A percentile compares a stretch with the other conserved stretches of the same genome.
These are phyloP conservation scores for Digitonthophagus gazella DNA, from an alignment of 2,888 invertebrate species.

Conservation along the genomic window DNA sequence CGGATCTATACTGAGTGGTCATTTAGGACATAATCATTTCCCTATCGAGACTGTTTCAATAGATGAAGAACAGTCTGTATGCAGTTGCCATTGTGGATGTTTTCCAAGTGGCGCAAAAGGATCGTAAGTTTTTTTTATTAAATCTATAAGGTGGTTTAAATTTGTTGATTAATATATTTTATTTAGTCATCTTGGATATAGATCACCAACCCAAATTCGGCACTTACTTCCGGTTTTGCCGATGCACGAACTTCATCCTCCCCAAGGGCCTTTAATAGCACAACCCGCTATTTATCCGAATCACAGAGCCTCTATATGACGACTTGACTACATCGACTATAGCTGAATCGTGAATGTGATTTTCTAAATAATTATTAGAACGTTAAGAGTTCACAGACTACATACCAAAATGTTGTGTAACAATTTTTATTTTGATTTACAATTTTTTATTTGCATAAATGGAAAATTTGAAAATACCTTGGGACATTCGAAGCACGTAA, in stretches of 20 bases:
- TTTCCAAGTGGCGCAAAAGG: constrained; percentile 46
- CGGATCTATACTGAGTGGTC: constrained; percentile 81
- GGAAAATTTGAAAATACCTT: background rate
- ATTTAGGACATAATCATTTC: constrained; percentile 49
- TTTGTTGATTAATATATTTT: constrained; percentile 8
- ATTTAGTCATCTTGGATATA: constrained; percentile 46
- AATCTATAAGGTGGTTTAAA: background rate
- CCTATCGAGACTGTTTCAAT: constrained; percentile 50
- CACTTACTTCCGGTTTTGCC: constrained; percentile 50
- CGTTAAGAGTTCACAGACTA: constrained; percentile 5
- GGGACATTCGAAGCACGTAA: background rate
- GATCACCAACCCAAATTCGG: constrained; percentile 49
- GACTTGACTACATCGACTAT: constrained; percentile 22
- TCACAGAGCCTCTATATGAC: constrained; percentile 53
- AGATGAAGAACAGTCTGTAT: constrained; percentile 51
- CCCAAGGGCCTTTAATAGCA: constrained; percentile 47
- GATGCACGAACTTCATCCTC: constrained; percentile 51
- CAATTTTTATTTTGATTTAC: background rate
- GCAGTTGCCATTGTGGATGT: constrained; percentile 52
- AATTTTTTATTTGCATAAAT: background rate
- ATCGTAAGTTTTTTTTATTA: constrained; percentile 37
- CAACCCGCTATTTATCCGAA: constrained; percentile 51
- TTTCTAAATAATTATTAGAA: constrained; percentile 18
- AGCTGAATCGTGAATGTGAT: constrained; percentile 26
- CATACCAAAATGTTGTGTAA: background rate